Evolutionary conservation across 1,140 invertebrate genomes (phyloP).

Genomic region (Globodera rostochiensis): DNA sequence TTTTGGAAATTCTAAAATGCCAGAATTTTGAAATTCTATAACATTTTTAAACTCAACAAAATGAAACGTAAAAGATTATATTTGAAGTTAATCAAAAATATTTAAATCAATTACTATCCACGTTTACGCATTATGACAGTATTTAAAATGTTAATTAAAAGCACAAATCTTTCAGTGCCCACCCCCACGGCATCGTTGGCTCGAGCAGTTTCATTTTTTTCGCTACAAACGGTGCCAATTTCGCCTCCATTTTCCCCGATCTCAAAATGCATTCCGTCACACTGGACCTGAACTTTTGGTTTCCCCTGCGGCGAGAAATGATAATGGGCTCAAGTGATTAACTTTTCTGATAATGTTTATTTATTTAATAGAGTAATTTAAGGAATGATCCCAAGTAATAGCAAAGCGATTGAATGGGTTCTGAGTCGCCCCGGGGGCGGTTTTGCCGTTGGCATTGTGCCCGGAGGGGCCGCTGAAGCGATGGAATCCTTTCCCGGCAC

Average conservation of each 20-base stretch:
- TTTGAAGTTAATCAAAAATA: too few relatives aligned
- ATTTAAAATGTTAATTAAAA: background rate
- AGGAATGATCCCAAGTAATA: slow-evolving; percentile 28
- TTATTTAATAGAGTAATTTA: background rate
- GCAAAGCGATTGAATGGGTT: slow-evolving; percentile 67
- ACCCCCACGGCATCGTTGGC: slow-evolving; percentile 77
- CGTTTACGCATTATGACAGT: too few relatives aligned
- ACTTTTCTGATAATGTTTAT: background rate
- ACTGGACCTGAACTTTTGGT: slow-evolving; percentile 77
- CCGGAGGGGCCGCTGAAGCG: slow-evolving; percentile 67
- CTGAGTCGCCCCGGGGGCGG: slow-evolving; percentile 54
- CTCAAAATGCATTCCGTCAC: slow-evolving; percentile 76
- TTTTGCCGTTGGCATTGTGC: slow-evolving; percentile 42
- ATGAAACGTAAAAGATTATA: too few relatives aligned
- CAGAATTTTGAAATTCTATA: too few relatives aligned
- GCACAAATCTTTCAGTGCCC: slow-evolving; percentile 65
- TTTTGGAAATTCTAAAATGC: too few relatives aligned
- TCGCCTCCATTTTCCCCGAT: slow-evolving; percentile 78
- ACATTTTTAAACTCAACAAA: too few relatives aligned
- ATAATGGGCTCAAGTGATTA: slow-evolving; percentile 59
- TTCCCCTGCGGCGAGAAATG: slow-evolving; percentile 80
- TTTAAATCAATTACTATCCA: too few relatives aligned
- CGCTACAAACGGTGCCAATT: slow-evolving; percentile 76
- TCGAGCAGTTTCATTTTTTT: slow-evolving; percentile 68
- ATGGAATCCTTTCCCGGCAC: slow-evolving; percentile 69